phyloP scores from a whole-genome alignment of 2,888 invertebrate species.

The Calameuta filiformis region DNA sequence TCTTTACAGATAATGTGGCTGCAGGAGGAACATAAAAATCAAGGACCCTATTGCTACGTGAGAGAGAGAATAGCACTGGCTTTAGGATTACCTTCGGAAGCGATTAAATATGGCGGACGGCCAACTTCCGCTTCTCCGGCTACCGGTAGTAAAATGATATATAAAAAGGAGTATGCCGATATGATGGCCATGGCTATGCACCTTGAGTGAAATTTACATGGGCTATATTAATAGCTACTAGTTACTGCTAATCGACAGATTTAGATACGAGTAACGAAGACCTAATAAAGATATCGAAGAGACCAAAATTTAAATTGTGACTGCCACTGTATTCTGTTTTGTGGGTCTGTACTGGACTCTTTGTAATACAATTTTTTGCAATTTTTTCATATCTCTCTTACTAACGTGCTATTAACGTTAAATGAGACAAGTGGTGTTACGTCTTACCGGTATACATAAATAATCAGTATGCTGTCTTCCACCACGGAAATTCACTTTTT shows the following conservation, averaged over 20 bases:
- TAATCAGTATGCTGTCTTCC: slow-evolving; percentile 20
- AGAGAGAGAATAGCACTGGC: slow-evolving; percentile 49
- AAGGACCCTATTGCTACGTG: slow-evolving; percentile 82
- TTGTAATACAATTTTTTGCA: neutral
- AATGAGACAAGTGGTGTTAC: neutral
- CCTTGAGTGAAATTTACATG: slow-evolving; percentile 19
- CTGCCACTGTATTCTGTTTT: neutral
- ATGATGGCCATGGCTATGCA: slow-evolving; percentile 45
- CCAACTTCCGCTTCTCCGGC: slow-evolving; percentile 45
- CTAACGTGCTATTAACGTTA: neutral
- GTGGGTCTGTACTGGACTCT: neutral
- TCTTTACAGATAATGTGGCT: slow-evolving; percentile 70
- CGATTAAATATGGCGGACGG: slow-evolving; percentile 47
- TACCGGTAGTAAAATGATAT: slow-evolving; percentile 52
- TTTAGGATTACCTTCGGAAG: slow-evolving; percentile 39
- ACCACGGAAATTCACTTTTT: slow-evolving; percentile 15
- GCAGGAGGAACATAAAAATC: slow-evolving; percentile 93
- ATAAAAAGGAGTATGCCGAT: slow-evolving; percentile 36
- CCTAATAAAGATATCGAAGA: neutral
- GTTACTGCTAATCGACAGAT: neutral
- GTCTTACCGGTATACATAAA: slow-evolving; percentile 30
- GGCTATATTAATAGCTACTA: neutral
- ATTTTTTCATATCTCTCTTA: neutral
- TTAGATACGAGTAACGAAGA: no score
- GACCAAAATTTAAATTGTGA: neutral